Conservation (phyloP, 2,797 vertebrate species). For the Enoplosus armatus region DNA sequence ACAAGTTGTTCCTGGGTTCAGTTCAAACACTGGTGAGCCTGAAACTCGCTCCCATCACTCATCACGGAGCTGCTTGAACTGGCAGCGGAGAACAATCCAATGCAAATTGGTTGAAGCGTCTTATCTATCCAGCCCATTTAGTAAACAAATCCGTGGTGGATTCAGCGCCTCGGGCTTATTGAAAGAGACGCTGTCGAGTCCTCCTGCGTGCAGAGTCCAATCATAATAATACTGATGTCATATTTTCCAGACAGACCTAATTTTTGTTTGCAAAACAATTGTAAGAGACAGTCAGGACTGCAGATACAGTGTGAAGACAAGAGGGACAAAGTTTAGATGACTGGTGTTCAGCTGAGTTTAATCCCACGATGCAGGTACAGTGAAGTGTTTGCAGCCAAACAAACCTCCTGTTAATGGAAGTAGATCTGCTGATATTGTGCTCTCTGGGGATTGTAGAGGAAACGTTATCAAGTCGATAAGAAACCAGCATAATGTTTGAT, state of each 20-base stretch:
- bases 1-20: constrained; percentile 50
- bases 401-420: constrained; percentile 15
- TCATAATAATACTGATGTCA: constrained; percentile 53
- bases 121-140: constrained; percentile 69
- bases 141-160: constrained; percentile 63
- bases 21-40: constrained; percentile 48
- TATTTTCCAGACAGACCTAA: constrained; percentile 39
- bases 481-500: neutral
- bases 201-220: constrained; percentile 45
- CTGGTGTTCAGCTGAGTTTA: constrained; percentile 7
- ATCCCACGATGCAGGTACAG: constrained; percentile 5
- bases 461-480: neutral
- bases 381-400: neutral
- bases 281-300: constrained; percentile 3
- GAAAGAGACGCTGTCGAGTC: constrained; percentile 25
- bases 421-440: neutral
- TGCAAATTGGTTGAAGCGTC: constrained; percentile 54
- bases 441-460: constrained; percentile 14
- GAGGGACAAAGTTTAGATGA: constrained; percentile 17
- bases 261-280: constrained; percentile 45
- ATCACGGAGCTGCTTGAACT: constrained; percentile 39
- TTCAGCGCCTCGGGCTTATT: constrained; percentile 35
- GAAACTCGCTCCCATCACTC: constrained; percentile 57
- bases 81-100: constrained; percentile 57
- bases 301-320: constrained; percentile 20